Evolutionary conservation across 2,797 vertebrate genomes (phyloP), one percentile per base, ranked within the genome.

Genomic region (Allobates femoralis): DNA sequence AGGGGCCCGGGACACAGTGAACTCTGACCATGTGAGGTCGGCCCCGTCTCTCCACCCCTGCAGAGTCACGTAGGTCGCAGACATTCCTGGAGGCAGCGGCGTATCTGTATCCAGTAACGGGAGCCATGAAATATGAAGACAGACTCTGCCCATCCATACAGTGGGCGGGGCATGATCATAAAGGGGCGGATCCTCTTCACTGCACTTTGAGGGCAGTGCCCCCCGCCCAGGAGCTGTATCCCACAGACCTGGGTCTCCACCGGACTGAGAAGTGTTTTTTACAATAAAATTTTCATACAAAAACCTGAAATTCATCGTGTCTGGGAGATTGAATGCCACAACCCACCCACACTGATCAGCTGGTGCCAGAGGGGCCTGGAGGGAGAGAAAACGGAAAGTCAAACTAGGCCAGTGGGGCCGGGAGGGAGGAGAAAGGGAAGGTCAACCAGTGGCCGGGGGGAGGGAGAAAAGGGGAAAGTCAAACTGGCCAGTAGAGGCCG

Each of bases 1-100:
- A 91, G 93, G 87, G 93, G 87, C 89, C 46, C 85, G 37, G 83
- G 91, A 86, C 97, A 93, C 92, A 96, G 94, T 6, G 98, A 99
- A 92, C 94, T 99, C 58, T 96, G 73, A 86, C 50, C 37, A 66
- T 5, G 32, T 34, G 58, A 62, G 10, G 64, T 56, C 77, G 41
- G 55, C 18, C 53, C 11, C 5, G 0, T 8, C 50, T 7, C 55
- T 30, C 55, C 76, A 19, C 28, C 51, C 28, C 10, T n/a, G 2
- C 46, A 3, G 23, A 26, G 11, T 28, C 23, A 11, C 53, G 10
- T n/a, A 64, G 58, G 56, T 16, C 58, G 69, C 30, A 12, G 5
- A 15, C 58, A 16, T 19, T 34, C 16, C 18, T 5, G 18, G 30
- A 28, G 58, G n/a, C 32, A 46, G 41, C 41, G 11, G 7, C 23